Conservation (phyloP, 1,140 invertebrate genomes). For the Drosophila biarmipes region DNA sequence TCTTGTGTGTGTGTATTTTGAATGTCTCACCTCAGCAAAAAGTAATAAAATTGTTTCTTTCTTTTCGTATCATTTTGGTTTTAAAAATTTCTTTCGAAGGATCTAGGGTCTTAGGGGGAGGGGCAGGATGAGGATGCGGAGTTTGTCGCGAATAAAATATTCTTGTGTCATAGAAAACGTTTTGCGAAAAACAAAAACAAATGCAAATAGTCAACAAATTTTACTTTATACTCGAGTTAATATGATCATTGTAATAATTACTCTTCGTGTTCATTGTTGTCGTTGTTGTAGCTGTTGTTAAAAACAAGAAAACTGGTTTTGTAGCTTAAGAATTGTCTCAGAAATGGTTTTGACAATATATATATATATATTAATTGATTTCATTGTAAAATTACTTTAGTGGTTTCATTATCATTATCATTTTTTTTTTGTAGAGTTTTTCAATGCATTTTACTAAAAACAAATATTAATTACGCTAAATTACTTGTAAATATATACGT, state of each 20-base stretch:
- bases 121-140: conserved; percentile 34
- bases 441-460: conserved; percentile 78
- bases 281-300: conserved; percentile 69
- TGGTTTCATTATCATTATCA: conserved; percentile 40
- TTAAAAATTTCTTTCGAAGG: conserved; percentile 27
- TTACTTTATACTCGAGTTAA: conserved; percentile 69
- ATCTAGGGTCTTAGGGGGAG: conserved; percentile 3
- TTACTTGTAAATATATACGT: conserved; percentile 78
- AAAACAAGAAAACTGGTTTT: conserved; percentile 81
- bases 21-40: conserved; percentile 85
- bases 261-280: conserved; percentile 43
- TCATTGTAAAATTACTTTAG: conserved; percentile 74
- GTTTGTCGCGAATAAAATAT: conserved; percentile 58
- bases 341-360: conserved; percentile 59
- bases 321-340: conserved; percentile 68
- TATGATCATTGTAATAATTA: conserved; percentile 70
- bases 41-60: conserved; percentile 53
- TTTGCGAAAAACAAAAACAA: conserved; percentile 83
- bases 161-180: conserved; percentile 65
- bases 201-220: conserved; percentile 79
- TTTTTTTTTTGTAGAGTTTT: conserved; percentile 57
- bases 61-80: conserved; percentile 10
- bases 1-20: conserved; percentile 83
- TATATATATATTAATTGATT: conserved; percentile 42
- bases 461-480: conserved; percentile 80